phyloP scores from a whole-genome alignment of 1,140 invertebrate genomes.

The Latrodectus geometricus region DNA sequence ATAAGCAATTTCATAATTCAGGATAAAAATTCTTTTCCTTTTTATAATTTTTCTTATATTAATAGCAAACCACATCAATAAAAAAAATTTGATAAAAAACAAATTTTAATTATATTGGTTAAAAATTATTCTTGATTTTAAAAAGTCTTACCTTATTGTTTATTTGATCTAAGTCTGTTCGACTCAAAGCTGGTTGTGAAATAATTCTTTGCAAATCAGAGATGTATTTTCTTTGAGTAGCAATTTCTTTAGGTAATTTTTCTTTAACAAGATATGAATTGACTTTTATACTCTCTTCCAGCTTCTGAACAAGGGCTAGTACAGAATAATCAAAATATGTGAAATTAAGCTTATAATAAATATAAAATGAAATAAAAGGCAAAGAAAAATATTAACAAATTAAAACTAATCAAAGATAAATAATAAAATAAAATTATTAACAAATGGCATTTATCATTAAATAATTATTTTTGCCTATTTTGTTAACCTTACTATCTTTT shows the following conservation, averaged over 20 bases:
- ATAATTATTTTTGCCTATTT: too few relatives aligned
- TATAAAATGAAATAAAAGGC: not conserved
- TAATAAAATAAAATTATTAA: too few relatives aligned
- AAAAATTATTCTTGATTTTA: not conserved
- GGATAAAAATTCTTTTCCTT: too few relatives aligned
- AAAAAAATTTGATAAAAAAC: too few relatives aligned
- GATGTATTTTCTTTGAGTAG: conserved; percentile 75
- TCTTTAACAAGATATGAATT: conserved; percentile 82
- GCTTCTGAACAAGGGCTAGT: conserved; percentile 73
- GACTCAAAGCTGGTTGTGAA: conserved; percentile 76
- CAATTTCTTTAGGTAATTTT: conserved; percentile 81
- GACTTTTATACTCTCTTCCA: conserved; percentile 82
- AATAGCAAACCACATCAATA: too few relatives aligned
- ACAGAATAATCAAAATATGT: not conserved
- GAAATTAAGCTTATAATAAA: not conserved
- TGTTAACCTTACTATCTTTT: too few relatives aligned
- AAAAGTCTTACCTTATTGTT: conserved; percentile 73
- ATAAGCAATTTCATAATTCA: too few relatives aligned
- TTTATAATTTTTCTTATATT: too few relatives aligned
- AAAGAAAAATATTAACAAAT: too few relatives aligned
- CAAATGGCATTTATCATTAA: too few relatives aligned
- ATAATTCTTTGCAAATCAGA: conserved; percentile 78
- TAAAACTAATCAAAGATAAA: too few relatives aligned
- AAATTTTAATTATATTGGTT: too few relatives aligned
- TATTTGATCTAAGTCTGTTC: conserved; percentile 77